Evolutionary conservation across 2,888 invertebrate species (phyloP).

Genomic region (Actias luna): DNA sequence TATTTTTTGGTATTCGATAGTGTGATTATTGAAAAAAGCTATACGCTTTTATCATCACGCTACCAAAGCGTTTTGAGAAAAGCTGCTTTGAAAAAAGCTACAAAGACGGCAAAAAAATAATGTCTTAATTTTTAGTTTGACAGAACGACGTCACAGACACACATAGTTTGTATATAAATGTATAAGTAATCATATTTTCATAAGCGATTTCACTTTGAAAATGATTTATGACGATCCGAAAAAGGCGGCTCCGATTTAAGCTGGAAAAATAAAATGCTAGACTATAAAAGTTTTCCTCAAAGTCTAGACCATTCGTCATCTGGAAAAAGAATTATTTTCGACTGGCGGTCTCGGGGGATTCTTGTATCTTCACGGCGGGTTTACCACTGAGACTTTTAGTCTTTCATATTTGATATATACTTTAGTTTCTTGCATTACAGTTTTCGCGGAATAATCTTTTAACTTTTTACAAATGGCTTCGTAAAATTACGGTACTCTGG

Average conservation of each 20-base stretch:
- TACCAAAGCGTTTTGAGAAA: too few relatives aligned
- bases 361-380: background rate
- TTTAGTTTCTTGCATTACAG: background rate
- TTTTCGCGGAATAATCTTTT: background rate
- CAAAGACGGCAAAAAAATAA: too few relatives aligned
- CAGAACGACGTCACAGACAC: too few relatives aligned
- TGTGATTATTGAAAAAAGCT: too few relatives aligned
- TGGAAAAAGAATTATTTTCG: background rate
- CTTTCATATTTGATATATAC: background rate
- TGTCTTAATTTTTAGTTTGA: too few relatives aligned
- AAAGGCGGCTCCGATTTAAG: background rate
- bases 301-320: slow-evolving; percentile 6
- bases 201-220: background rate
- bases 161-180: too few relatives aligned
- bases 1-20: too few relatives aligned
- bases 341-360: background rate
- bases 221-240: background rate
- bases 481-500: too few relatives aligned
- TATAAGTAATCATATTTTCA: too few relatives aligned
- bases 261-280: background rate
- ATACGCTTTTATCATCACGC: too few relatives aligned
- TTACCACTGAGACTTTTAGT: background rate
- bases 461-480: too few relatives aligned
- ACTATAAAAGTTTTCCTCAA: background rate
- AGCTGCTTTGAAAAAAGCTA: too few relatives aligned